phyloP scores from a whole-genome alignment of 2,113 vertebrate genomes.

The Alectura lathami region DNA sequence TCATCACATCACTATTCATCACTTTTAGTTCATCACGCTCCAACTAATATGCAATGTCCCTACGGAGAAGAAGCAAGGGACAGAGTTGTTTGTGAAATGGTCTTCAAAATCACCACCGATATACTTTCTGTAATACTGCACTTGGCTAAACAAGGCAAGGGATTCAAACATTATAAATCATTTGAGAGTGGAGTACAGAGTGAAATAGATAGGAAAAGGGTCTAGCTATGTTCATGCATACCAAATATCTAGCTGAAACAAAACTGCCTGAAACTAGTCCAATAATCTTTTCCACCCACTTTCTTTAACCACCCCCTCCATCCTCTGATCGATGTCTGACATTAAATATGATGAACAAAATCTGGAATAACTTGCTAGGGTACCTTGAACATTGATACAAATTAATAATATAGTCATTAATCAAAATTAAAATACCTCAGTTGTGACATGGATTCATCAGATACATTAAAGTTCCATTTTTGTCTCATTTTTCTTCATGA shows the following conservation, averaged over 20 bases:
- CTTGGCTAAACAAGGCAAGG: slow-evolving; percentile 11
- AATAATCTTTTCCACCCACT: slow-evolving; percentile 4
- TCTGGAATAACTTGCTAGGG: neutral
- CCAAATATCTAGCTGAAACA: slow-evolving; percentile 28
- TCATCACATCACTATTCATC: neutral
- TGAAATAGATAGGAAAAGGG: slow-evolving; percentile 34
- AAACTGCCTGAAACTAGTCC: neutral
- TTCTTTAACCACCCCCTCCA: neutral
- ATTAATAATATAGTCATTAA: neutral
- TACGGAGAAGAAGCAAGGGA: neutral
- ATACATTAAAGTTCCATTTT: neutral
- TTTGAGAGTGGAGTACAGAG: slow-evolving; percentile 29
- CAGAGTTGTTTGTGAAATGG: neutral
- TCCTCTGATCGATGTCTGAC: neutral
- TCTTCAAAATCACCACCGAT: neutral
- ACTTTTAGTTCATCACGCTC: neutral
- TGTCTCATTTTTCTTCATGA: neutral
- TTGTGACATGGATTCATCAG: neutral
- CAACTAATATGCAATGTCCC: fast-evolving
- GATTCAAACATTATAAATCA: slow-evolving; percentile 56
- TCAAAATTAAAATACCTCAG: neutral
- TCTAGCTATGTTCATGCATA: slow-evolving; percentile 23
- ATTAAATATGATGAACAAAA: neutral
- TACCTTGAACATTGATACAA: neutral
- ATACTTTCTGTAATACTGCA: slow-evolving; percentile 3